Conservation (phyloP, 2,113 vertebrate species). For the Aldabrachelys gigantea region DNA sequence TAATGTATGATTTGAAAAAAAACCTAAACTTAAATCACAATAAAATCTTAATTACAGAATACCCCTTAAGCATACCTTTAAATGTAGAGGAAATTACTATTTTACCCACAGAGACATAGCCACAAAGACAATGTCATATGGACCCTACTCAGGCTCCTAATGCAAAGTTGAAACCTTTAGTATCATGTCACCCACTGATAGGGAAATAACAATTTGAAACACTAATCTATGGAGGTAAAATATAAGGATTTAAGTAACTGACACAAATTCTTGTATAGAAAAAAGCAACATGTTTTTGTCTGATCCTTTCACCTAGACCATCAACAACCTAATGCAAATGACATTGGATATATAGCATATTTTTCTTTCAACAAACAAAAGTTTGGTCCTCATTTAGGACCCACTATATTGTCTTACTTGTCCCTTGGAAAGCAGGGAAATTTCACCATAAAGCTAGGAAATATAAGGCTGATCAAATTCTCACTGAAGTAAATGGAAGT, state of each 20-base stretch:
- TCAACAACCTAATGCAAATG: background rate
- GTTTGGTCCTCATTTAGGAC: background rate
- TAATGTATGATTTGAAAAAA: background rate
- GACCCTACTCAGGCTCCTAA: slow-evolving; percentile 31
- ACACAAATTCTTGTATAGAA: background rate
- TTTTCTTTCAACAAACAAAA: background rate
- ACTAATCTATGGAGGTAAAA: background rate
- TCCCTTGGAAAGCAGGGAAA: background rate
- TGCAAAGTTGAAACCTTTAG: background rate
- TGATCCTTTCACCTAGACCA: background rate
- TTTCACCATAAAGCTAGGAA: background rate
- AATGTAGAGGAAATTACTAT: background rate
- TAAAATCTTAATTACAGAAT: background rate
- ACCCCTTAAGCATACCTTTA: background rate
- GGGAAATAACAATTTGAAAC: background rate
- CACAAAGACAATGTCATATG: background rate
- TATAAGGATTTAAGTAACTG: background rate
- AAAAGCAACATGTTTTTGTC: background rate
- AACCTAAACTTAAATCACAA: background rate
- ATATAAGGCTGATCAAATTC: background rate
- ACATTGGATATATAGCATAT: background rate
- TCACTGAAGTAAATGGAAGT: background rate
- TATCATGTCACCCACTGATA: background rate
- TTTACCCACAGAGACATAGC: background rate
- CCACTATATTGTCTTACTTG: background rate